Evolutionary conservation across 2,797 vertebrate genomes (phyloP).

Genomic region (Chelmon rostratus): DNA sequence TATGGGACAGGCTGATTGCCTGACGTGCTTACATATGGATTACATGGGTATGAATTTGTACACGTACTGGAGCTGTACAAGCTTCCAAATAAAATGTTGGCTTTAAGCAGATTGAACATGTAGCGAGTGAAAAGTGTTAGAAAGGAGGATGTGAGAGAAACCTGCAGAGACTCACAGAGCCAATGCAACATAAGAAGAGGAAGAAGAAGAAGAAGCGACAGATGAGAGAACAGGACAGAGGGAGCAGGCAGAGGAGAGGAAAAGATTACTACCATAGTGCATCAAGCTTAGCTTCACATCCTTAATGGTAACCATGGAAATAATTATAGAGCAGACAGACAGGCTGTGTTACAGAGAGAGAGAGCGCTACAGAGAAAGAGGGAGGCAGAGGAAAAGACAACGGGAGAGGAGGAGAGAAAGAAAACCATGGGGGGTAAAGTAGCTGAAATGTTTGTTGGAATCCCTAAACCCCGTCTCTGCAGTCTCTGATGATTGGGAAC

Average conservation of each 20-base stretch:
- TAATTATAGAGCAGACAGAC: conserved; percentile 87
- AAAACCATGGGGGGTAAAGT: conserved; percentile 52
- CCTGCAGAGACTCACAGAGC: conserved; percentile 29
- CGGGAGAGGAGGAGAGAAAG: conserved; percentile 34
- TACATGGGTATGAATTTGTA: conserved; percentile 20
- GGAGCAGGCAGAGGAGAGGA: conserved; percentile 66
- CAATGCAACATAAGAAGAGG: conserved; percentile 27
- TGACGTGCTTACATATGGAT: conserved; percentile 48
- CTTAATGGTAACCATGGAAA: conserved; percentile 90
- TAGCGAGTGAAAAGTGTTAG: conserved; percentile 20
- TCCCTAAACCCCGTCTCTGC: conserved; percentile 38
- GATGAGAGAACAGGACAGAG: conserved; percentile 61
- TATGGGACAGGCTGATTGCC: conserved; percentile 11
- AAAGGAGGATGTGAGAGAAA: conserved; percentile 23
- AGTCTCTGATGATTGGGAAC: background rate
- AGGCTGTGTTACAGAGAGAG: conserved; percentile 69
- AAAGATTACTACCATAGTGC: conserved; percentile 82
- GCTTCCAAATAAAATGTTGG: conserved; percentile 47
- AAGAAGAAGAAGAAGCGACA: conserved; percentile 37
- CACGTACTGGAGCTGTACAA: conserved; percentile 11
- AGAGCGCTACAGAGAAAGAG: conserved; percentile 42
- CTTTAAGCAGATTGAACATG: conserved; percentile 52
- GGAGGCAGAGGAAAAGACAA: conserved; percentile 34
- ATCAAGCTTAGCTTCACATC: conserved; percentile 85
- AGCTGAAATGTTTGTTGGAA: conserved; percentile 62